These are phyloP conservation scores for Acomys russatus DNA, from an alignment of 2,797 vertebrate species.

Conservation along the genomic window DNA sequence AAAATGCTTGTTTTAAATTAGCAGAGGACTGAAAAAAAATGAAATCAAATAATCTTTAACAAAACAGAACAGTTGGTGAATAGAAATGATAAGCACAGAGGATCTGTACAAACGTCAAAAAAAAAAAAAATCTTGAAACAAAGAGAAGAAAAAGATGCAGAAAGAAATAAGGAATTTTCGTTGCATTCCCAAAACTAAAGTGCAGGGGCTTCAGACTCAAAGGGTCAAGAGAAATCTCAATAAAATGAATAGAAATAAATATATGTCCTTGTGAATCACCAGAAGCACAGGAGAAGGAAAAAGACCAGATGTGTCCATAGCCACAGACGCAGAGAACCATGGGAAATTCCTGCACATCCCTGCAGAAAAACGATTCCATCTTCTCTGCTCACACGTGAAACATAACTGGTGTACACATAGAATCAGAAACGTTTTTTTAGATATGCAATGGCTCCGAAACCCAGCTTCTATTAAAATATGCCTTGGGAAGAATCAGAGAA, in stretches of 20 bases:
- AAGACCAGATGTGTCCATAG: neutral
- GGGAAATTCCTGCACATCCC: neutral
- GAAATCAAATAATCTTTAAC: constrained; percentile 9
- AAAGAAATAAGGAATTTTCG: neutral
- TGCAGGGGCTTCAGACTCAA: neutral
- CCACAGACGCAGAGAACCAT: neutral
- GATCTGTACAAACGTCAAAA: neutral
- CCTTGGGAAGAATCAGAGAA: neutral
- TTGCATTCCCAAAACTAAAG: neutral
- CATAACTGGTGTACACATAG: neutral
- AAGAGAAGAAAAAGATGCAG: neutral
- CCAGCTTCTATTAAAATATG: neutral
- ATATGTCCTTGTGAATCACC: neutral
- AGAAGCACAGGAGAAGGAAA: neutral
- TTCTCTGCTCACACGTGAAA: neutral
- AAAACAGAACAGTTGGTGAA: neutral
- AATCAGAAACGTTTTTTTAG: constrained; percentile 5
- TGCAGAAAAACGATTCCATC: neutral
- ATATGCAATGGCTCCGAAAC: neutral
- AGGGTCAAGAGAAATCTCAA: neutral
- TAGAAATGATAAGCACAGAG: neutral
- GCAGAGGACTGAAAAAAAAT: neutral
- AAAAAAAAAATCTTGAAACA: neutral
- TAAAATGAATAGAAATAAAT: neutral
- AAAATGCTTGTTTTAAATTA: neutral